Base-by-base conservation (phyloP, 1,140 invertebrate genomes). In the Octopus sinensis region DNA sequence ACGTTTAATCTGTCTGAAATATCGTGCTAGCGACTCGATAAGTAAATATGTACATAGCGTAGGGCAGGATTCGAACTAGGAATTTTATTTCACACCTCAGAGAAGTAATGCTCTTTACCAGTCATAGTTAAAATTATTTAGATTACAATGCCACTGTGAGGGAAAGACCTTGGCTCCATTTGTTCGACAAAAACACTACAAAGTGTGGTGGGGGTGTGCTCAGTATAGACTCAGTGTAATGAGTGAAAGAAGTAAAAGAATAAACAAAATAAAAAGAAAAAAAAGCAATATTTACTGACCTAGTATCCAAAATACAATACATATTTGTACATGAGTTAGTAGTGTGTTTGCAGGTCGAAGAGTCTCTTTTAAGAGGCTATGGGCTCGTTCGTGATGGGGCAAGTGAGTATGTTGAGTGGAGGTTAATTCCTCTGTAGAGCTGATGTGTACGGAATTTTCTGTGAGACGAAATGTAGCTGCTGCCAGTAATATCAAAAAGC, bases 251-350 rank as follows among this genome's bases (percentile, higher is more conserved):
- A 62, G 56, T 12, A 62, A 62, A 62, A 62, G 56, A 62, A 2
- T 12, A 62, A 17, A 62, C 9, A 62, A 17, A 62, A 62, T 12
- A 62, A 62, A 62, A 4, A 4, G 17, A 4, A 1, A 62, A 62
- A 62, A 62, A 62, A 62, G 17, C 9, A 12, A 62, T 62, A 62
- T 62, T 13, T 43, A 81, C 82, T 80, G 85, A 90, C 90, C 90
- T 85, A 89, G 83, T 82, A 91, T 87, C 89, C 90, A 91, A 82
- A 91, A 90, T 79, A 91, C 89, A 77, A 91, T 90, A 87, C 90
- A 90, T 75, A 89, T 88, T 84, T 91, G 90, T 78, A 91, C 89
- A 84, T 90, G 87, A 17, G 89, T 90, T 53, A 91, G 86, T 80
- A 90, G 87, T 54, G 87, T 88, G 84, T 86, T 90, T 80, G 89